Evolutionary conservation across 1,140 invertebrate species (phyloP).

Genomic region (Chrysoperla carnea): DNA sequence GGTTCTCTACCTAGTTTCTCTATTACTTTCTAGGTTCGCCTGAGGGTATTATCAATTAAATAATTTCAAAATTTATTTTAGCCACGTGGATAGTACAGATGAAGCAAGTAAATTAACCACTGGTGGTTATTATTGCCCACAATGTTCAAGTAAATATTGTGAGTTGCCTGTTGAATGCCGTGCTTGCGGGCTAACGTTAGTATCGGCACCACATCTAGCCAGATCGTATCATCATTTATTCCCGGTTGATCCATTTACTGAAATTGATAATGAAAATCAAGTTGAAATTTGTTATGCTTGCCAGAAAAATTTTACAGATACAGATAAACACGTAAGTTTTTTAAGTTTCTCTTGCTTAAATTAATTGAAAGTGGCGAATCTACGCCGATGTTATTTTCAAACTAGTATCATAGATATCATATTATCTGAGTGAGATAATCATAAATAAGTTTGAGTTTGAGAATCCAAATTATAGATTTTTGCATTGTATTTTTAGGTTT

Average conservation of each 20-base stretch:
- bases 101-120: conserved; percentile 42
- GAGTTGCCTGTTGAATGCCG: conserved; percentile 93
- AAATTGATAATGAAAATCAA: conserved; percentile 37
- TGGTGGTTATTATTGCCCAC: conserved; percentile 86
- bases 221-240: conserved; percentile 95
- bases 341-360: too few relatives aligned
- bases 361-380: too few relatives aligned
- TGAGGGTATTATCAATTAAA: too few relatives aligned
- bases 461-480: too few relatives aligned
- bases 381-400: too few relatives aligned
- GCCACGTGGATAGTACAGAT: conserved; percentile 63
- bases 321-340: conserved; percentile 48
- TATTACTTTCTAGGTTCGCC: too few relatives aligned
- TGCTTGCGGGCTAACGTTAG: conserved; percentile 88
- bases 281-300: conserved; percentile 48
- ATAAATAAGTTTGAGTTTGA: too few relatives aligned
- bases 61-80: conserved; percentile 26
- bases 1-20: too few relatives aligned
- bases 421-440: too few relatives aligned
- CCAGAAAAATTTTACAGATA: conserved; percentile 41
- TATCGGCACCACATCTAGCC: conserved; percentile 92
- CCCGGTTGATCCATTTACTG: conserved; percentile 70
- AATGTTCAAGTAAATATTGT: conserved; percentile 94
- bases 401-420: too few relatives aligned
- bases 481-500: conserved; percentile 54